phyloP scores from a whole-genome alignment of 2,888 invertebrate genomes.

The Calliphora vomitoria region DNA sequence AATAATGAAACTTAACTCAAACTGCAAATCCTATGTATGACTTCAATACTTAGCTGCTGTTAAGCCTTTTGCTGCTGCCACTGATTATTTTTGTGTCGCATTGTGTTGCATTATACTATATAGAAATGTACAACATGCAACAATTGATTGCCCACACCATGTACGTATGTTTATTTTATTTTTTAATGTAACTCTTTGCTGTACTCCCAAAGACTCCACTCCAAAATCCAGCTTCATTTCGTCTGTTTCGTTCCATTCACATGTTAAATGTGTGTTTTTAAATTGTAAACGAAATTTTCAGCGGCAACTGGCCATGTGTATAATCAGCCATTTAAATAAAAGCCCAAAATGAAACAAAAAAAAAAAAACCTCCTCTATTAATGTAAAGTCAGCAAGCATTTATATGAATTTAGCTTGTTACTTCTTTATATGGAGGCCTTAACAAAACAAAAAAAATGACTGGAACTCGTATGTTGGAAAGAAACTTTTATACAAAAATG shows the following conservation, averaged over 20 bases:
- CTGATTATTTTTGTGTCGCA: slow-evolving; percentile 55
- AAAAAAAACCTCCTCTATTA: slow-evolving; percentile 33
- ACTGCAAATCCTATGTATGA: slow-evolving; percentile 38
- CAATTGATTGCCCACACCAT: slow-evolving; percentile 80
- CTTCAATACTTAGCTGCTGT: slow-evolving; percentile 18
- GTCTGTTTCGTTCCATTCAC: not conserved
- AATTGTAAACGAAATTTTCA: slow-evolving; percentile 66
- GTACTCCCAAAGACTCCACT: not conserved
- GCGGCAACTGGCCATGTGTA: slow-evolving; percentile 15
- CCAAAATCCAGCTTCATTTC: slow-evolving; percentile 13
- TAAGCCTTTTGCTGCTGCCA: slow-evolving; percentile 20
- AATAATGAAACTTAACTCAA: slow-evolving; percentile 38
- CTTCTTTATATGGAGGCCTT: slow-evolving; percentile 52
- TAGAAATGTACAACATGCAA: slow-evolving; percentile 78
- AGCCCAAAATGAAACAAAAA: not conserved
- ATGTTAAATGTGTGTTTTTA: slow-evolving; percentile 60
- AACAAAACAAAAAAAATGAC: not conserved
- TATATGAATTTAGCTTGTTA: slow-evolving; percentile 65
- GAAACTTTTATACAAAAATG: slow-evolving; percentile 62
- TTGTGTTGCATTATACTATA: slow-evolving; percentile 33
- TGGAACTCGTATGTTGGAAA: slow-evolving; percentile 1
- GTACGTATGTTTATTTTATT: slow-evolving; percentile 18
- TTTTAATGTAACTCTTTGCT: not conserved
- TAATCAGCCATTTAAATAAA: slow-evolving; percentile 36
- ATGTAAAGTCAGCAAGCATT: slow-evolving; percentile 50